phyloP scores from a whole-genome alignment of 2,113 vertebrate genomes.

The Gopherus evgoodei region DNA sequence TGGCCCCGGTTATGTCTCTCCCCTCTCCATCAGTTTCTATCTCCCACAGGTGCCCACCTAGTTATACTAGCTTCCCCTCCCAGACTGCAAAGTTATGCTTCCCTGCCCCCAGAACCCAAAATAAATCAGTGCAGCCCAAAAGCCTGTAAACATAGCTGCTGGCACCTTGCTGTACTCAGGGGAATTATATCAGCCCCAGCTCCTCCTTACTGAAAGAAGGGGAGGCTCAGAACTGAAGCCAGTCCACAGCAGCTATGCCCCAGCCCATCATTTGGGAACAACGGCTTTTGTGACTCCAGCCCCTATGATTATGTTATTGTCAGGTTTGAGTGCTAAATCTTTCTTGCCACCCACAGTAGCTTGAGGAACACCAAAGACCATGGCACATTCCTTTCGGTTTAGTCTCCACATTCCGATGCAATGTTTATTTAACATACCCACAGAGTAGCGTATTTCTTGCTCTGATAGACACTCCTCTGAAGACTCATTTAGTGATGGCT shows the following conservation, averaged over 20 bases:
- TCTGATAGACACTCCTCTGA: background rate
- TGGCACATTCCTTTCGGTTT: background rate
- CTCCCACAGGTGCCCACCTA: background rate
- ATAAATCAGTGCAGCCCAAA: background rate
- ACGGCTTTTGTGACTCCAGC: background rate
- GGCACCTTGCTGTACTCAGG: background rate
- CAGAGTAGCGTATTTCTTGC: background rate
- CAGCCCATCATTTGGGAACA: background rate
- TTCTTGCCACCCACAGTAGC: background rate
- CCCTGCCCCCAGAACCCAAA: background rate
- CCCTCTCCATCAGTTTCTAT: background rate
- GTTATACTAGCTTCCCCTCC: background rate
- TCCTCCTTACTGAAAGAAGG: background rate
- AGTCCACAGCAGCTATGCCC: background rate
- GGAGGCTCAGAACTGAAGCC: background rate
- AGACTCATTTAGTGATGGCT: background rate
- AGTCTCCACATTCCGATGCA: background rate
- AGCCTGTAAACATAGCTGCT: background rate
- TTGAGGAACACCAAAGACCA: rapidly evolving
- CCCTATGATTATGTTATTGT: background rate
- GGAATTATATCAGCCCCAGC: background rate
- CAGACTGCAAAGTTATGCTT: background rate
- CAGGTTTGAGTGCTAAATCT: rapidly evolving
- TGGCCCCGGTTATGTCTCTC: background rate
- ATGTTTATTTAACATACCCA: background rate